Conservation (phyloP, 2,888 invertebrate species). For the Ectemnius lituratus region DNA sequence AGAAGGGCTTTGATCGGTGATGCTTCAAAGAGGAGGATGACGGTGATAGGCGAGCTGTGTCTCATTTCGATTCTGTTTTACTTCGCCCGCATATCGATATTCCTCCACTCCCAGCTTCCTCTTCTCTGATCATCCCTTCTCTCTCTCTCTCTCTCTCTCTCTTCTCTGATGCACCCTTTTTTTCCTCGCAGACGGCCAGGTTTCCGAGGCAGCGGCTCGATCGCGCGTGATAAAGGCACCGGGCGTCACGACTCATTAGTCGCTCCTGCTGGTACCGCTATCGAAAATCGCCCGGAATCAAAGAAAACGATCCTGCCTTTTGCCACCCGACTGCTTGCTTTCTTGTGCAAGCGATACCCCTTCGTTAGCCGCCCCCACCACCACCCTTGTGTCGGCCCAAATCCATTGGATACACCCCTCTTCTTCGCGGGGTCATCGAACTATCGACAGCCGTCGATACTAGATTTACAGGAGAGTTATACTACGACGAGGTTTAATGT, state of each 20-base stretch:
- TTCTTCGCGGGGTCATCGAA: too few relatives aligned
- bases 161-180: slow-evolving; percentile 51
- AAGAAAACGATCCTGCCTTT: slow-evolving; percentile 11
- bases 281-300: slow-evolving; percentile 21
- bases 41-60: slow-evolving; percentile 45
- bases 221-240: slow-evolving; percentile 20
- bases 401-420: too few relatives aligned
- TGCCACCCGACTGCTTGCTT: too few relatives aligned
- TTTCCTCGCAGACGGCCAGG: slow-evolving; percentile 17
- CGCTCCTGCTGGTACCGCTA: slow-evolving; percentile 50
- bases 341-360: too few relatives aligned
- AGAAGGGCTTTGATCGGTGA: slow-evolving; percentile 67
- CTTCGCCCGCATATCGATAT: slow-evolving; percentile 73
- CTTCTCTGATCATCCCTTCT: slow-evolving; percentile 11
- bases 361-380: too few relatives aligned
- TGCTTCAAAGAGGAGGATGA: slow-evolving; percentile 64
- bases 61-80: slow-evolving; percentile 74
- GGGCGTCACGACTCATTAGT: slow-evolving; percentile 48
- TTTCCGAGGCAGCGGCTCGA: too few relatives aligned
- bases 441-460: too few relatives aligned
- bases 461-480: too few relatives aligned
- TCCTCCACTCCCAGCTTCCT: slow-evolving; percentile 21
- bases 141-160: slow-evolving; percentile 26
- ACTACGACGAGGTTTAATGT: too few relatives aligned
- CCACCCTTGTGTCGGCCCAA: too few relatives aligned